These are phyloP conservation scores for Mus spretus DNA, from an alignment of 2,797 vertebrate genomes.

Conservation along the genomic window DNA sequence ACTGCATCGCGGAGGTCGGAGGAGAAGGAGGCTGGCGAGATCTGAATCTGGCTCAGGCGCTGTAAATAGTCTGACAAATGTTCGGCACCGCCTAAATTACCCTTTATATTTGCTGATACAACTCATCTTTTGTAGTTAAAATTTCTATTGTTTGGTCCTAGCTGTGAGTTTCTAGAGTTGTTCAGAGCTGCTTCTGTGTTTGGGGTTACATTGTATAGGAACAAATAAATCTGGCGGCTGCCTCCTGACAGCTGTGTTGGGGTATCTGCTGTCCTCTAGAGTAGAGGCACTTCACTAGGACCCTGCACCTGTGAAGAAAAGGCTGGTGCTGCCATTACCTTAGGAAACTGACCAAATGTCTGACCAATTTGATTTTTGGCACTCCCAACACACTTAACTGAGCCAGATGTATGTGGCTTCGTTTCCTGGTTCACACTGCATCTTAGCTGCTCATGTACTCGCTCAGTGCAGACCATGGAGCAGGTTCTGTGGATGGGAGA, in stretches of 20 bases:
- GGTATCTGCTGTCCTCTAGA: conserved; percentile 22
- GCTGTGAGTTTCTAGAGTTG: conserved; percentile 88
- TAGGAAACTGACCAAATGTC: not conserved
- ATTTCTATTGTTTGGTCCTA: conserved; percentile 90
- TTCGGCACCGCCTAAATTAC: conserved; percentile 85
- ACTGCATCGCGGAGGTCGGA: conserved; percentile 92
- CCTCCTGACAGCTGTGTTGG: conserved; percentile 47
- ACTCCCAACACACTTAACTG: not conserved
- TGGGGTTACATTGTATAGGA: conserved; percentile 85
- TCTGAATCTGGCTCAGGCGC: conserved; percentile 90
- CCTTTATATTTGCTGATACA: conserved; percentile 90
- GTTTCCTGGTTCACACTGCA: not conserved
- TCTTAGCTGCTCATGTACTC: not conserved
- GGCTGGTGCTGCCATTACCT: not conserved
- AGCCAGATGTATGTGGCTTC: not conserved
- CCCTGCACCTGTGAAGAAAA: conserved; percentile 31
- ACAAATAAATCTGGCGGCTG: conserved; percentile 84
- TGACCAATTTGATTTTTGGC: not conserved
- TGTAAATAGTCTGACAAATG: conserved; percentile 88
- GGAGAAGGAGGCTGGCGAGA: conserved; percentile 96
- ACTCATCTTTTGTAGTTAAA: conserved; percentile 91
- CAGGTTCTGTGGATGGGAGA: not conserved
- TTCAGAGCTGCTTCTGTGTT: conserved; percentile 87
- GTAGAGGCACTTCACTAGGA: not conserved
- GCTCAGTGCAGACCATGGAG: not conserved